Evolutionary conservation across 1,140 invertebrate species (phyloP), one percentile per base, ranked within the genome.

Genomic region (Ostrea edulis): DNA sequence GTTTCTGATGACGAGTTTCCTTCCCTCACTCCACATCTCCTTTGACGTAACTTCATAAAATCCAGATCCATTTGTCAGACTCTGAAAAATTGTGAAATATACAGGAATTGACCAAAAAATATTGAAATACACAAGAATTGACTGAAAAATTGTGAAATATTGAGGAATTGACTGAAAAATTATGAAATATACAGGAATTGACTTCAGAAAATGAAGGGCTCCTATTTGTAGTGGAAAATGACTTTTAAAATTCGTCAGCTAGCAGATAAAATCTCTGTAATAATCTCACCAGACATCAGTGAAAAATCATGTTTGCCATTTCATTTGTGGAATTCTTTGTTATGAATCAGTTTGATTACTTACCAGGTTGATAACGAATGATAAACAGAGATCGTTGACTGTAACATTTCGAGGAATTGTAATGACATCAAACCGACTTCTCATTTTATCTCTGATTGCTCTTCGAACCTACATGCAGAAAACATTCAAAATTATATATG

Each of bases 321-420:
- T 62, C 8, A n/a, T 17, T 62, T 17, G 55, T 62, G 2, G 2
- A 62, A 3, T n/a, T 62, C 17, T 62, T 20, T n/a, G 12, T 0
- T n/a, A 62, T 58, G 17, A 44, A 58, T 58, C 12, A 58, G 20
- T 20, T 20, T 44, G 14, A 54, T n/a, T 65, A 89, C 91, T 86
- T 90, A 94, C 94, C 90, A 95, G 84, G 86, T 95, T 95, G 51
- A 95, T 93, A 83, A 92, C 92, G 86, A 92, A 92, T 12, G 94
- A 92, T 62, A 94, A 88, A 90, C 94, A 95, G 8, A 94, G 82
- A 87, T 95, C 93, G 87, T 94, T 93, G 86, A 94, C 93, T 54
- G 93, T 92, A 35, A 94, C 93, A 88, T 93, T 94, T 54, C 94
- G 86, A 2, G 94, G 94, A 58, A 94, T 90, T 29, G 90, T 89